Evolutionary conservation across 2,888 invertebrate species (phyloP), one percentile per base, ranked within the genome.

Genomic region (Dynastes hyllus): DNA sequence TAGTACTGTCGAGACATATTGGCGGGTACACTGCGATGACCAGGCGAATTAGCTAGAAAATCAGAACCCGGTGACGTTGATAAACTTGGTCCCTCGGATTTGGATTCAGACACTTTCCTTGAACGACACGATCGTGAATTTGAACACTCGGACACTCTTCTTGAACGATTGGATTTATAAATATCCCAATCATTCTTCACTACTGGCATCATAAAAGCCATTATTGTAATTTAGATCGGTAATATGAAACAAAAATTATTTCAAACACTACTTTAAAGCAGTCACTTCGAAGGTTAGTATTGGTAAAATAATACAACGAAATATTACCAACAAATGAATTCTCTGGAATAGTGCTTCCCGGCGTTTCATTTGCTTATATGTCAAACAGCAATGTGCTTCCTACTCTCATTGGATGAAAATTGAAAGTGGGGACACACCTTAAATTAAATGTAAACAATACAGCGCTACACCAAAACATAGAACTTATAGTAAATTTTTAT

Each of bases 151-250:
- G 95, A 95, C 63, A 93, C 92, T 83, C 94, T 92, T 84, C 96
- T 92, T 78, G 93, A 92, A 71, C 96, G 93, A 88, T 93, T 93
- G 83, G 95, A 94, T 91, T 96, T 95, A 92, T 97, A 97, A 87
- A 97, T 96, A 89, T 97, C 95, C 93, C 95, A 97, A 89, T 97
- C 96, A 91, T 96, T 97, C 91, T 96, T 96, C 90, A 97, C 93
- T 83, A 97, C 96, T 79, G 96, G 97, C 95, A 97, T 96, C 96
- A 96, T 96, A 91, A 97, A 97, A 92, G 97, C 97, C 97, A 97
- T 97, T 32, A 55, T 75, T 32, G 61, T n/a, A 37, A 63, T 70
- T 65, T 45, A 22, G 22, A 45, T 22, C 22, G 22, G 9, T 58
- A 22, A 58, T 58, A 22, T 9, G 55, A 58, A 58, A 58, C 3